Percentiles rank a stretch among this genome's conserved stretches.
Evolutionary conservation across 1,140 invertebrate species (phyloP).

Genomic region (Calosoma granatense): DNA sequence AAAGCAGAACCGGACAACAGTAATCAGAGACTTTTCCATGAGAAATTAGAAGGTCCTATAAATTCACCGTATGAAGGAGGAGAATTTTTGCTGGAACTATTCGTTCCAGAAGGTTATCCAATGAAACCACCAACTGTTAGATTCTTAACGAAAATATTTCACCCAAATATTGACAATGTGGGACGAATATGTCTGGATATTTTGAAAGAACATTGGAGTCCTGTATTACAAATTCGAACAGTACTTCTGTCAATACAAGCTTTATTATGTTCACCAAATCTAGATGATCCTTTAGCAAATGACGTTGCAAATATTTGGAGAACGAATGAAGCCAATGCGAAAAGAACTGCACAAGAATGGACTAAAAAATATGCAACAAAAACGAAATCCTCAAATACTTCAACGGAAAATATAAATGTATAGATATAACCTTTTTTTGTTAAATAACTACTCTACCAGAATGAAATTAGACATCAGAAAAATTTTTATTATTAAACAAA

Average conservation of each 20-base stretch:
- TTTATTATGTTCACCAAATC: constrained; percentile 62
- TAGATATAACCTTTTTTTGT: too few species aligned
- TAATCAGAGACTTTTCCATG: constrained; percentile 69
- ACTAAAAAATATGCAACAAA: constrained; percentile 54
- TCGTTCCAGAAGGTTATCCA: constrained; percentile 71
- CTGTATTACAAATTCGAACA: constrained; percentile 68
- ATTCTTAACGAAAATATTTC: constrained; percentile 73
- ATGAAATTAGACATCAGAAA: too few species aligned
- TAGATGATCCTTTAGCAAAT: constrained; percentile 62
- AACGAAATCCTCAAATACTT: too few species aligned
- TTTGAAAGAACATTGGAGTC: constrained; percentile 76
- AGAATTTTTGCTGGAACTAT: constrained; percentile 66
- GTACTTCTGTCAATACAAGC: constrained; percentile 71
- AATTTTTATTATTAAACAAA: too few species aligned
- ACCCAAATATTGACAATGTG: constrained; percentile 73
- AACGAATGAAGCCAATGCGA: constrained; percentile 62
- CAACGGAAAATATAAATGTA: too few species aligned
- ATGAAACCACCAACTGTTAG: constrained; percentile 67
- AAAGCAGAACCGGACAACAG: constrained; percentile 61
- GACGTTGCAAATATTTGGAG: constrained; percentile 66
- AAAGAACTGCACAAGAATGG: constrained; percentile 64
- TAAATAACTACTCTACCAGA: too few species aligned
- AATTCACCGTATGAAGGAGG: constrained; percentile 65
- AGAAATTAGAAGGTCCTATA: constrained; percentile 54
- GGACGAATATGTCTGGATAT: constrained; percentile 72